Percentiles rank a stretch among this genome's conserved stretches.
Conservation (phyloP, 92 coral and sea anemone species). For the Parazoanthus swiftii region DNA sequence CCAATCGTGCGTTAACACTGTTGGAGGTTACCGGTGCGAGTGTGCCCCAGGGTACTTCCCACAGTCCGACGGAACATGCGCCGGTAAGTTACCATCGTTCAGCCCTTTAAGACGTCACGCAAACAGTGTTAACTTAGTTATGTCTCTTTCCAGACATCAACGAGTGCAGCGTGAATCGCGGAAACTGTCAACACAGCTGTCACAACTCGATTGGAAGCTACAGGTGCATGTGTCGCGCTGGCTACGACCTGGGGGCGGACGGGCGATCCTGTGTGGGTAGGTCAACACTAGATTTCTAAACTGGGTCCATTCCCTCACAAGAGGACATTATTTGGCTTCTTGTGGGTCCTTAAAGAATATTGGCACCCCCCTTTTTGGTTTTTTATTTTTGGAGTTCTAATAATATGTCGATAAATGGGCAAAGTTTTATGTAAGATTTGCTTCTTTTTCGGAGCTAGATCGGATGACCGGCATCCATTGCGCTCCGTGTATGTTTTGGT, state of each 20-base stretch:
- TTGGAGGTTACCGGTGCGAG: slow-evolving; percentile 77
- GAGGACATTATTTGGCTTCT: background rate
- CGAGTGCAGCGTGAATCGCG: slow-evolving; percentile 71
- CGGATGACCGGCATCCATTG: too few relatives aligned
- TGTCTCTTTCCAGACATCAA: slow-evolving; percentile 63
- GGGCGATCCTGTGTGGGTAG: slow-evolving; percentile 69
- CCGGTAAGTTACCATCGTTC: slow-evolving; percentile 52
- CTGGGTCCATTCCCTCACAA: too few relatives aligned
- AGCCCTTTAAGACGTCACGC: too few relatives aligned
- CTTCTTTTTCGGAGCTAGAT: too few relatives aligned
- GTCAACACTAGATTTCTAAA: background rate
- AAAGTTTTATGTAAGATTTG: too few relatives aligned
- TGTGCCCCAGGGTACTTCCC: slow-evolving; percentile 78
- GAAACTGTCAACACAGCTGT: slow-evolving; percentile 87
- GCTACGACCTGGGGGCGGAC: slow-evolving; percentile 66
- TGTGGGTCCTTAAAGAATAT: background rate
- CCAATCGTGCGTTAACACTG: slow-evolving; percentile 81
- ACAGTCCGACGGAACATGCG: slow-evolving; percentile 62
- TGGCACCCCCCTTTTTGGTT: too few relatives aligned
- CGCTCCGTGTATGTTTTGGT: too few relatives aligned
- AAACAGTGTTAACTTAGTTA: background rate
- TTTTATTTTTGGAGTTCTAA: too few relatives aligned
- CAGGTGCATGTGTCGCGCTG: slow-evolving; percentile 80
- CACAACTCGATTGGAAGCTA: slow-evolving; percentile 79
- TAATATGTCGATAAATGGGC: too few relatives aligned